Evolutionary conservation across 2,888 invertebrate genomes (phyloP), one percentile per base, ranked within the genome.

Genomic region (Sesia bembeciformis): DNA sequence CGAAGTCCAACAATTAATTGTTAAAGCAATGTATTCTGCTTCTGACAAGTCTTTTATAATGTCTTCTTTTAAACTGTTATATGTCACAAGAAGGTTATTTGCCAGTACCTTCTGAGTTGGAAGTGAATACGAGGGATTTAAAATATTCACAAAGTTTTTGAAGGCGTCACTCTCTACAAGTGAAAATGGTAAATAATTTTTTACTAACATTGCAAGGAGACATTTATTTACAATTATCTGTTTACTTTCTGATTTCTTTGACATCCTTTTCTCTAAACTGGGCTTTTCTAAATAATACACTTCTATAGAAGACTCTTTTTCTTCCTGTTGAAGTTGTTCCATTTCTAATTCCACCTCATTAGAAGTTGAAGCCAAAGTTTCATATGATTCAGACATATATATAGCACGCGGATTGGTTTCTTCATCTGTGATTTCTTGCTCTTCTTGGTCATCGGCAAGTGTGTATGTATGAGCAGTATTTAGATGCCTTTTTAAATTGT

Each of bases 151-250:
- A n/a, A 52, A 52, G 8, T 4, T 40, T 23, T 52, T 52, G 40
- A 52, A 52, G 8, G 52, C 39, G 40, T 52, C 40, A 40, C 40
- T 40, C 40, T 52, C 52, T n/a, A 38, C 40, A n/a, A 41, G 6
- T 40, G 52, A 52, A 52, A 52, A 52, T 3, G 52, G 52, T 52
- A 52, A 40, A 52, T 41, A 52, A 52, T 40, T 52, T 52, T 52
- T 40, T 40, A 52, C 40, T 40, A 52, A 23, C 52, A 52, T 52
- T 40, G 40, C 40, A 23, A 52, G 38, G 23, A 52, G 40, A 8
- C 23, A 52, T 52, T 52, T 52, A 23, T 52, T 52, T n/a, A 52
- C 40, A 8, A 8, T 40, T 52, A 7, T 23, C 40, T 52, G 52
- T 40, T 52, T 52, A 40, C 23, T 52, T 40, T 5, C 23, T 40